phyloP scores from a whole-genome alignment of 2,113 vertebrate genomes.

The Phyllostomus hastatus region DNA sequence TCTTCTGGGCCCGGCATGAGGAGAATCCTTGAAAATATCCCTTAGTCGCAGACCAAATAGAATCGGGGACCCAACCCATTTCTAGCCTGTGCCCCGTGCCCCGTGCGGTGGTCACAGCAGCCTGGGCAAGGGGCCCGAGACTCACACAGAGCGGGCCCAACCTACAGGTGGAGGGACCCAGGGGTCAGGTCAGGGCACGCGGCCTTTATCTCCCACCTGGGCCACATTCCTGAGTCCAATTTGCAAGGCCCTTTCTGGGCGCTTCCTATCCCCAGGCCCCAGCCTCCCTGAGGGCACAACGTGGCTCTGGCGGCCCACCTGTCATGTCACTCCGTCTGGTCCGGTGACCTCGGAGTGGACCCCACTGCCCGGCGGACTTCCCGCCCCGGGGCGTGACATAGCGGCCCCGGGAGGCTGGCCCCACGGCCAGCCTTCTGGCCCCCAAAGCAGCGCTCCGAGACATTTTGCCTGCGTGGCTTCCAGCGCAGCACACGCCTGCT shows the following conservation, averaged over 20 bases:
- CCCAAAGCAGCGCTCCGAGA: accelerated
- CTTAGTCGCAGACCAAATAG: not conserved
- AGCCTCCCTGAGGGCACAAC: not conserved
- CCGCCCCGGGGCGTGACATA: not conserved
- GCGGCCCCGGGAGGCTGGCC: not conserved
- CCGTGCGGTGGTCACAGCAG: accelerated
- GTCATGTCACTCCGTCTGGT: not conserved
- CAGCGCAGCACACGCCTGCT: accelerated
- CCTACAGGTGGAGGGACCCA: too few relatives aligned
- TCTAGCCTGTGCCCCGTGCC: accelerated
- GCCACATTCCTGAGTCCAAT: accelerated
- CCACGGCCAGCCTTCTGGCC: not conserved
- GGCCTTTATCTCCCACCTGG: not conserved
- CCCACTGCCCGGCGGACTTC: accelerated
- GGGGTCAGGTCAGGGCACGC: not conserved
- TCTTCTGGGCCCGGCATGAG: not conserved
- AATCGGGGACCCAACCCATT: accelerated
- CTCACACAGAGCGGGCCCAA: accelerated
- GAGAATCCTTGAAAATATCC: not conserved
- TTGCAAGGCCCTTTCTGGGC: not conserved
- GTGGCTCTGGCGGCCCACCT: not conserved
- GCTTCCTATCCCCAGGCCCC: not conserved
- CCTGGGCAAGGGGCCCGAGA: not conserved
- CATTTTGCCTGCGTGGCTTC: too few relatives aligned
- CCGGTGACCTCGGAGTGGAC: accelerated